phyloP scores from a whole-genome alignment of 2,888 invertebrate genomes.

The Sericinus montela region DNA sequence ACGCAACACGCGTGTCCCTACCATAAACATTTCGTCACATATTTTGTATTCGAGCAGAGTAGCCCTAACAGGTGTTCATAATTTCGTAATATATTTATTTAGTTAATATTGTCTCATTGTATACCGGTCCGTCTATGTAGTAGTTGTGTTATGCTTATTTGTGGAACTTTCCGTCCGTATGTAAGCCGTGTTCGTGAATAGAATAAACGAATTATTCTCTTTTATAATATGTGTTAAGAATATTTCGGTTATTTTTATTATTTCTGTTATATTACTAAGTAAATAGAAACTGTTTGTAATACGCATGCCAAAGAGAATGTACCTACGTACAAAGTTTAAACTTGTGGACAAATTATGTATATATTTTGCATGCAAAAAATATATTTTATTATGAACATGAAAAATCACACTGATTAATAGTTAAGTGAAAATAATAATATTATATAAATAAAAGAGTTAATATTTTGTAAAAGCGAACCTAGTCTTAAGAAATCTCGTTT shows the following conservation, averaged over 20 bases:
- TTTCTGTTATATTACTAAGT: background rate
- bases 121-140: constrained; percentile 18
- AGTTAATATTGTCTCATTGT: constrained; percentile 14
- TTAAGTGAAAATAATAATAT: constrained; percentile 31
- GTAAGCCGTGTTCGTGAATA: constrained; percentile 2
- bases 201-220: background rate
- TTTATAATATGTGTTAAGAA: background rate
- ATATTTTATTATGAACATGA: constrained; percentile 19
- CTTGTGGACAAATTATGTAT: constrained; percentile 29
- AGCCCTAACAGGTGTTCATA: constrained; percentile 11
- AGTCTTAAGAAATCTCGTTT: constrained; percentile 70
- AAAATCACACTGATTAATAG: constrained; percentile 35
- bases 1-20: constrained; percentile 25
- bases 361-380: constrained; percentile 52
- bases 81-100: constrained; percentile 12
- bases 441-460: constrained; percentile 20
- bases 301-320: constrained; percentile 49
- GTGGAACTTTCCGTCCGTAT: constrained; percentile 21
- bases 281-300: background rate
- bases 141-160: constrained; percentile 7
- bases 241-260: background rate
- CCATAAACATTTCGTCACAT: constrained; percentile 15
- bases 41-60: constrained; percentile 15
- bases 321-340: constrained; percentile 42
- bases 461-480: constrained; percentile 47